These are phyloP conservation scores for Spermophilus dauricus DNA, from an alignment of 2,113 vertebrate species.

Conservation along the genomic window DNA sequence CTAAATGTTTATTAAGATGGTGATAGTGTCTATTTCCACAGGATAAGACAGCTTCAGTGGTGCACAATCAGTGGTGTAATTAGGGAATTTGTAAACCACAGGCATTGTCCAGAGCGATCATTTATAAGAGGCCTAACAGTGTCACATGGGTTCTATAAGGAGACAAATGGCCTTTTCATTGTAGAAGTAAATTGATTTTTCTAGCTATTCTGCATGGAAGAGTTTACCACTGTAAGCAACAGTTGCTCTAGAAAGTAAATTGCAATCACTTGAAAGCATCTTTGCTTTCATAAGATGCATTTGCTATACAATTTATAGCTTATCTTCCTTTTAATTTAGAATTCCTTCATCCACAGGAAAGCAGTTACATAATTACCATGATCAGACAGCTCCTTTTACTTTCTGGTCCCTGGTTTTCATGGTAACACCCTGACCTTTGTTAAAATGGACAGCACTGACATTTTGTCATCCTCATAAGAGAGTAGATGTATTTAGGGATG, in stretches of 20 bases:
- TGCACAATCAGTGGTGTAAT: conserved; percentile 77
- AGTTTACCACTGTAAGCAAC: conserved; percentile 52
- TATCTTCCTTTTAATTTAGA: conserved; percentile 57
- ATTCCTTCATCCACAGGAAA: not conserved
- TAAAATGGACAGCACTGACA: conserved; percentile 17
- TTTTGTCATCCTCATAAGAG: not conserved
- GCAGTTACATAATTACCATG: conserved; percentile 55
- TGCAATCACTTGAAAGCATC: conserved; percentile 46
- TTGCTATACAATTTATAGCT: conserved; percentile 43
- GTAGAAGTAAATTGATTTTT: conserved; percentile 77
- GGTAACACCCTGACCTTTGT: conserved; percentile 67
- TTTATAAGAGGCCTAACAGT: not conserved
- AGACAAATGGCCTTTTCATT: conserved; percentile 77
- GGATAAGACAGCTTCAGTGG: conserved; percentile 32
- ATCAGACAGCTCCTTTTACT: conserved; percentile 22
- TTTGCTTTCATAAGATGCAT: conserved; percentile 40
- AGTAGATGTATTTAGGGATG: conserved; percentile 50
- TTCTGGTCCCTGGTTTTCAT: conserved; percentile 12
- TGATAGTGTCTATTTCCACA: conserved; percentile 20
- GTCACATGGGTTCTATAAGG: conserved; percentile 51
- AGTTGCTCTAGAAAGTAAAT: conserved; percentile 72
- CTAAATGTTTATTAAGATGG: conserved; percentile 70
- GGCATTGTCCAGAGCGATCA: conserved; percentile 29
- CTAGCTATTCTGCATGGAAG: conserved; percentile 42
- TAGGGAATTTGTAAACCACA: conserved; percentile 83